A percentile compares a stretch with the other conserved stretches of the same genome.
phyloP scores from a whole-genome alignment of 2,888 invertebrate genomes.

The Nemotelus pantherinus region DNA sequence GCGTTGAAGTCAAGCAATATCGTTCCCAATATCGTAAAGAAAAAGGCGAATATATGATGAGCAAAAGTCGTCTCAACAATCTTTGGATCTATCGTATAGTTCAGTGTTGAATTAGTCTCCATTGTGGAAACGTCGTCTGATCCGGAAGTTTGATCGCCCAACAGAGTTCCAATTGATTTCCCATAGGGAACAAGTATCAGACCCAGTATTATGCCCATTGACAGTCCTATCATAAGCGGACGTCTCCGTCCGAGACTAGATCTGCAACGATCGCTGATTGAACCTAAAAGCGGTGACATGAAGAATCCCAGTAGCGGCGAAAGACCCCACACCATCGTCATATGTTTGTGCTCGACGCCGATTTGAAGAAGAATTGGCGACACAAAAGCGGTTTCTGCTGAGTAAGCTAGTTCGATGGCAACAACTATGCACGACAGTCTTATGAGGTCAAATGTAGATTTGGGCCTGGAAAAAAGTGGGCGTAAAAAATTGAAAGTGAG shows the following conservation, averaged over 20 bases:
- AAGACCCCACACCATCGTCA: slow-evolving; percentile 68
- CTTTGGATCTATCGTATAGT: background rate
- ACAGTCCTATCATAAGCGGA: slow-evolving; percentile 70
- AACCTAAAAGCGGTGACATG: slow-evolving; percentile 66
- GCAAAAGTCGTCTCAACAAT: background rate
- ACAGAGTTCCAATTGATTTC: slow-evolving; percentile 66
- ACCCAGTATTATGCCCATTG: slow-evolving; percentile 69
- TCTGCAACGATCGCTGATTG: slow-evolving; percentile 70
- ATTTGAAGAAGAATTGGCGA: slow-evolving; percentile 72
- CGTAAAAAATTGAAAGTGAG: background rate
- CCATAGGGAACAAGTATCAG: slow-evolving; percentile 71
- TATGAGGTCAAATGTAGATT: slow-evolving; percentile 61
- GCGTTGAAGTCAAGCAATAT: slow-evolving; percentile 72
- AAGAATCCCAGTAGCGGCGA: slow-evolving; percentile 65
- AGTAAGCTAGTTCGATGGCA: slow-evolving; percentile 74
- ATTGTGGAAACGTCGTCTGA: slow-evolving; percentile 55
- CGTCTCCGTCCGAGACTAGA: slow-evolving; percentile 68
- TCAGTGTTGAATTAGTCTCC: background rate
- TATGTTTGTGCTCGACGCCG: slow-evolving; percentile 70
- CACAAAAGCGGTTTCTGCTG: slow-evolving; percentile 75
- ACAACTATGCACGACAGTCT: slow-evolving; percentile 62
- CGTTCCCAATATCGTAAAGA: slow-evolving; percentile 71
- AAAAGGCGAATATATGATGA: slow-evolving; percentile 63
- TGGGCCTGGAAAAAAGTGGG: slow-evolving; percentile 54
- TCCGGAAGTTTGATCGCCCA: slow-evolving; percentile 64